Conservation (phyloP, 2,888 invertebrate genomes). For the Euplagia quadripunctaria region DNA sequence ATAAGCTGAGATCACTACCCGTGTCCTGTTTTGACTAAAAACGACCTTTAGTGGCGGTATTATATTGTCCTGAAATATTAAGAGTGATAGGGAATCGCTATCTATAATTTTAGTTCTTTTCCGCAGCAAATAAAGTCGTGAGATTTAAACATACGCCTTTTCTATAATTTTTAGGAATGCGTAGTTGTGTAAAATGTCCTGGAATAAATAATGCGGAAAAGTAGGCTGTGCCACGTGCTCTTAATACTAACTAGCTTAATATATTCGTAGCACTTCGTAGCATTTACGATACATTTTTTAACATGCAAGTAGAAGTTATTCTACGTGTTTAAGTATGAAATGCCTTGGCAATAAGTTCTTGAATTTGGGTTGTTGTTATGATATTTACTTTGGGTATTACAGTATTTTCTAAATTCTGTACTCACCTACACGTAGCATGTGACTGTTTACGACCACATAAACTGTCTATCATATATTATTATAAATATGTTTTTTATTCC, state of each 20-base stretch:
- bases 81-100: too few species aligned
- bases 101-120: too few species aligned
- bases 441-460: not conserved
- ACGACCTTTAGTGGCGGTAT: too few species aligned
- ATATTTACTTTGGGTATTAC: not conserved
- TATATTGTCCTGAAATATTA: too few species aligned
- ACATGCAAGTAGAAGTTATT: not conserved
- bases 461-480: not conserved
- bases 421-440: not conserved
- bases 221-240: constrained; percentile 24
- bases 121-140: too few species aligned
- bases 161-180: not conserved
- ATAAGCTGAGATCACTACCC: too few species aligned
- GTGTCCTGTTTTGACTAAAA: too few species aligned
- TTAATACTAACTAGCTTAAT: constrained; percentile 28
- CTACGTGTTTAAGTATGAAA: not conserved
- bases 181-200: not conserved
- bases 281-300: constrained; percentile 11
- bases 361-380: not conserved
- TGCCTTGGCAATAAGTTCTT: not conserved
- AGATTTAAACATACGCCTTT: too few species aligned
- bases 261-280: constrained; percentile 28
- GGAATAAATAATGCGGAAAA: constrained; percentile 2
- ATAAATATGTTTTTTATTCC: not conserved
- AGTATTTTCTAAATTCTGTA: too few species aligned